Evolutionary conservation across 2,888 invertebrate genomes (phyloP).

Genomic region (Drosophila nr. perissopoda): DNA sequence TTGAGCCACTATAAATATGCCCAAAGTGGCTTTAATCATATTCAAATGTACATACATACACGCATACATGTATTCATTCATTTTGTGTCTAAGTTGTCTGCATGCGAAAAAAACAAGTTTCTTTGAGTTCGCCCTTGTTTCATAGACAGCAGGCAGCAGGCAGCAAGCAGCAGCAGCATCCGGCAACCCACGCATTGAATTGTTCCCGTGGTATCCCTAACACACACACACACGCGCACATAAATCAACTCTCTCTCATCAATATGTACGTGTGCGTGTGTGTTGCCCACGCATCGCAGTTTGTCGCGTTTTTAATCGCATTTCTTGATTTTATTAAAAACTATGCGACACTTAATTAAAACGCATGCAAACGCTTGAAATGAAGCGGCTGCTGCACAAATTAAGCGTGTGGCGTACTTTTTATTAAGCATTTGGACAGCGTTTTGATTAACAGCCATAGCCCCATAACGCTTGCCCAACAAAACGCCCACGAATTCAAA

Average conservation of each 20-base stretch:
- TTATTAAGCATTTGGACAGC: conserved; percentile 74
- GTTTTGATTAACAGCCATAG: conserved; percentile 66
- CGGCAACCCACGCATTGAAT: conserved; percentile 39
- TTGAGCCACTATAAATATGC: conserved; percentile 1
- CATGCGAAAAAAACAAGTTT: conserved; percentile 41
- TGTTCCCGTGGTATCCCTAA: conserved; percentile 26
- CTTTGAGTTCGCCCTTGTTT: conserved; percentile 36
- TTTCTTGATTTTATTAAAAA: conserved; percentile 54
- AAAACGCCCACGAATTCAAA: conserved; percentile 56
- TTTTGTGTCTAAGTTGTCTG: conserved; percentile 12
- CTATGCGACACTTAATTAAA: conserved; percentile 72
- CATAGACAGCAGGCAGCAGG: not conserved
- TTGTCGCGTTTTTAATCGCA: conserved; percentile 58
- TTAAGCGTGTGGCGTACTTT: conserved; percentile 49
- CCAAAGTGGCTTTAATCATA: conserved; percentile 2
- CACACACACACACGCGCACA: not conserved
- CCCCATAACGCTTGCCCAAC: conserved; percentile 30
- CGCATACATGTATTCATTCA: not conserved
- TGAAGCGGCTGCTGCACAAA: conserved; percentile 15
- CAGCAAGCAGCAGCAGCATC: conserved; percentile 15
- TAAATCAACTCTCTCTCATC: not conserved
- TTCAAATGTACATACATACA: conserved; percentile 5
- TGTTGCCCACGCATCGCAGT: conserved; percentile 48
- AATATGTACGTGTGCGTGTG: too few species aligned
- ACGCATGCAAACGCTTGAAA: conserved; percentile 62